Base-by-base conservation (phyloP, 2,113 vertebrate species). In the Ploceus nigricollis region DNA sequence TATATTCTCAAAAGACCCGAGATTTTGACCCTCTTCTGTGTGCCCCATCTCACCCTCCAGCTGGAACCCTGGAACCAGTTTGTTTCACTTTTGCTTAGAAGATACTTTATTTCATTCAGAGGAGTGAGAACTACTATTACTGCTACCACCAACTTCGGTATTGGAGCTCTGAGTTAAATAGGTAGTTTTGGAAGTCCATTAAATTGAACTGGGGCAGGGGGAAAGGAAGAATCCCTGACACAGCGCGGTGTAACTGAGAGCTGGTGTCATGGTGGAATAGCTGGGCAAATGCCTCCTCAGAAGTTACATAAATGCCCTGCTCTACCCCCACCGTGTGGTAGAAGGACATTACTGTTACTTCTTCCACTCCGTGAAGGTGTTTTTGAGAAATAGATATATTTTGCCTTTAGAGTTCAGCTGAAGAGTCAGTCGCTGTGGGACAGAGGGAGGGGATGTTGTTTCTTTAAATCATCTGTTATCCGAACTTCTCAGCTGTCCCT, bases 321-420 rank as follows among this genome's bases (percentile, higher is more conserved):
- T 97, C 94, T 97, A 93, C 95, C 95, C 87, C 97, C 96, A 96
- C 94, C 96, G 65, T 95, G 96, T 97, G 97, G 97, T 57, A 64
- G 78, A 93, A 96, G 58, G n/a, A 72, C 54, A 68, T 72, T 16
- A 57, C 57, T 89, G 82, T 71, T 63, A 0, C 9, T 89, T 45
- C 14, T 82, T 77, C 63, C 15, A 1, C 40, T 76, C 27, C 0
- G 4, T 21, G 33, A 40, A 50, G 65, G 25, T 57, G 33, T 10
- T 42, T 64, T 72, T 24, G 68, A 50, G 22, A 68, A 76, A 45
- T 11, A 56, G 35, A 9, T 39, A 4, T 4, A 7, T 72, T 81
- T 53, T 48, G 31, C 31, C 47, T 69, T 70, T 18, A 40, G 50
- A 93, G 90, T 95, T 96, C 94, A 90, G 22, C 76, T 88, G 7